Conservation (phyloP, 2,113 vertebrate species). For the Camelus dromedarius region DNA sequence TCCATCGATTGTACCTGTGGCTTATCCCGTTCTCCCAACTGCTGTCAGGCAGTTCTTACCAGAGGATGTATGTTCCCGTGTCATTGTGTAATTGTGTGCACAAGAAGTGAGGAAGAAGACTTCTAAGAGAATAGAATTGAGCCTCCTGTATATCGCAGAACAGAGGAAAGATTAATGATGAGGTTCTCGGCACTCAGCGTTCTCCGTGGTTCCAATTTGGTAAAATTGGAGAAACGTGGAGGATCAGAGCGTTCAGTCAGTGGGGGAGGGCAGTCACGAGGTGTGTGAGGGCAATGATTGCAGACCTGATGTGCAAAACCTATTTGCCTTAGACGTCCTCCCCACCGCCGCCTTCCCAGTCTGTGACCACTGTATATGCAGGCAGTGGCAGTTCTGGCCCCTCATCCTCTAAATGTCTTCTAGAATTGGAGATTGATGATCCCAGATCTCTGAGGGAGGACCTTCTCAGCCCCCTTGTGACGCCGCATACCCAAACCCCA, state of each 20-base stretch:
- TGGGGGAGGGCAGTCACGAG: not conserved
- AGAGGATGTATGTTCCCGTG: not conserved
- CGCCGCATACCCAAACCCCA: no score
- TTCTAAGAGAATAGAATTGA: not conserved
- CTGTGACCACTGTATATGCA: not conserved
- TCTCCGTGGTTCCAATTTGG: not conserved
- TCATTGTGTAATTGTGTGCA: not conserved
- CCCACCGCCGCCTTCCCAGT: not conserved
- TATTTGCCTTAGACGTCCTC: not conserved
- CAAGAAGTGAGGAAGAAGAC: not conserved
- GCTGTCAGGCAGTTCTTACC: not conserved
- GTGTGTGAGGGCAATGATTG: rapidly evolving
- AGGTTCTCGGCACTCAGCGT: not conserved
- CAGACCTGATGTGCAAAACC: not conserved
- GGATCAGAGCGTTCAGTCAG: not conserved
- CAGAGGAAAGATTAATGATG: not conserved
- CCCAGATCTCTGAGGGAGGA: not conserved
- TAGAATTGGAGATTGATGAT: not conserved
- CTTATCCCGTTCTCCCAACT: not conserved
- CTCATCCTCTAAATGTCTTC: not conserved
- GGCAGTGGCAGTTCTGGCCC: not conserved
- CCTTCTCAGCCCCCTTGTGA: not conserved
- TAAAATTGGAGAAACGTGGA: not conserved
- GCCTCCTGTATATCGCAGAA: not conserved
- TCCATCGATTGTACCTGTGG: not conserved